Evolutionary conservation across 2,113 vertebrate genomes (phyloP).

Genomic region (Cyprinus carpio): DNA sequence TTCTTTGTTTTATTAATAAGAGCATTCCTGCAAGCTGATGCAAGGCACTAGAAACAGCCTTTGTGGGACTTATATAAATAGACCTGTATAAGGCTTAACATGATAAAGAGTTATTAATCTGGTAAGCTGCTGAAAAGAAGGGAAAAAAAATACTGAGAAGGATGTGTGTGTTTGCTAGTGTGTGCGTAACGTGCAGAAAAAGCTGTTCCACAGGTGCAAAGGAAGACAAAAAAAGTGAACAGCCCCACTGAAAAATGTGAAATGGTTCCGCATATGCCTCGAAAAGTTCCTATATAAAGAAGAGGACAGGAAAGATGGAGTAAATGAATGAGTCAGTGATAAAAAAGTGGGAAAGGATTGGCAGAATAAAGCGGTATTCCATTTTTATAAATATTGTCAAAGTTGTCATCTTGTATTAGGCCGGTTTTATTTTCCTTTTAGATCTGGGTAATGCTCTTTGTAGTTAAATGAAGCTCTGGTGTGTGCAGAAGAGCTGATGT

Average conservation of each 20-base stretch:
- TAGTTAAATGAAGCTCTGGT: conserved; percentile 30
- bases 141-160: conserved; percentile 14
- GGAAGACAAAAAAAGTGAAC: conserved; percentile 10
- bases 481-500: conserved; percentile 9
- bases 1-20: conserved; percentile 78
- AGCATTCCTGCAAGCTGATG: conserved; percentile 78
- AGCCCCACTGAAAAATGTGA: not conserved
- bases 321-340: not conserved
- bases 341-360: conserved; percentile 36
- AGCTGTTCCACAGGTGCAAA: conserved; percentile 44
- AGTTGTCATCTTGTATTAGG: conserved; percentile 38
- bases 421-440: conserved; percentile 40
- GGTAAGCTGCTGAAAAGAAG: conserved; percentile 76
- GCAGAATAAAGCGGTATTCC: conserved; percentile 24
- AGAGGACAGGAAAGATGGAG: conserved; percentile 11
- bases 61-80: conserved; percentile 77
- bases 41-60: conserved; percentile 79
- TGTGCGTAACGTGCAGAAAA: conserved; percentile 24
- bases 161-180: conserved; percentile 28
- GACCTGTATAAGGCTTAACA: conserved; percentile 77
- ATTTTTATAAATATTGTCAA: conserved; percentile 42
- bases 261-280: not conserved
- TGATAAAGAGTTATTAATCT: conserved; percentile 78
- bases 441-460: conserved; percentile 31
- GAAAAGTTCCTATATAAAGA: conserved; percentile 27